Conservation (phyloP, 2,797 vertebrate genomes). For the Notoglanidium macrostoma region DNA sequence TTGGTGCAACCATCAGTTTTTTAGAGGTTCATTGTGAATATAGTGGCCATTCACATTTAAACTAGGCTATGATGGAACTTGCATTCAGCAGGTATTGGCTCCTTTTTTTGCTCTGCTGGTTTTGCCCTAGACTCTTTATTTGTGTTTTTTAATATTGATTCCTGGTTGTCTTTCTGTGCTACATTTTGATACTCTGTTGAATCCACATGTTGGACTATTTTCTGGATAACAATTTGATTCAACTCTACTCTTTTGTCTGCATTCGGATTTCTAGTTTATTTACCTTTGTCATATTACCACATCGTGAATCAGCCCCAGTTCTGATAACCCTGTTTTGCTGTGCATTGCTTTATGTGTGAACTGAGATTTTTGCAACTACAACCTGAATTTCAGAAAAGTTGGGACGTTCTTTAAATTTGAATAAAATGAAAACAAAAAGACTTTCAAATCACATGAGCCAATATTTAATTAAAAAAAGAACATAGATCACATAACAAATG, state of each 20-base stretch:
- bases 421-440: too few species aligned
- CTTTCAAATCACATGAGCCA: too few species aligned
- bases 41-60: background rate
- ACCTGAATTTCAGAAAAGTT: too few species aligned
- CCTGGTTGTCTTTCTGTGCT: background rate
- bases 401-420: too few species aligned
- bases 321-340: too few species aligned
- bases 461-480: too few species aligned
- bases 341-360: too few species aligned
- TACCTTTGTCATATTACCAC: background rate
- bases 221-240: background rate
- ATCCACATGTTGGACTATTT: background rate
- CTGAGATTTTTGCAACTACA: too few species aligned
- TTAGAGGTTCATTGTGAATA: background rate
- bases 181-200: background rate
- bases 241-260: background rate
- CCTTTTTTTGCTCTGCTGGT: too few species aligned
- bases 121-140: background rate
- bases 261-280: background rate
- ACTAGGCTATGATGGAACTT: background rate
- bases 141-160: background rate
- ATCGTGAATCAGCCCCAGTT: background rate
- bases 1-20: too few species aligned
- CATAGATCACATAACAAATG: too few species aligned
- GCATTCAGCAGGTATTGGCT: background rate